Percentiles rank a stretch among this genome's conserved stretches.
Evolutionary conservation across 92 coral and sea anemone genomes (phyloP).

Genomic region (Epizoanthus scotinus): DNA sequence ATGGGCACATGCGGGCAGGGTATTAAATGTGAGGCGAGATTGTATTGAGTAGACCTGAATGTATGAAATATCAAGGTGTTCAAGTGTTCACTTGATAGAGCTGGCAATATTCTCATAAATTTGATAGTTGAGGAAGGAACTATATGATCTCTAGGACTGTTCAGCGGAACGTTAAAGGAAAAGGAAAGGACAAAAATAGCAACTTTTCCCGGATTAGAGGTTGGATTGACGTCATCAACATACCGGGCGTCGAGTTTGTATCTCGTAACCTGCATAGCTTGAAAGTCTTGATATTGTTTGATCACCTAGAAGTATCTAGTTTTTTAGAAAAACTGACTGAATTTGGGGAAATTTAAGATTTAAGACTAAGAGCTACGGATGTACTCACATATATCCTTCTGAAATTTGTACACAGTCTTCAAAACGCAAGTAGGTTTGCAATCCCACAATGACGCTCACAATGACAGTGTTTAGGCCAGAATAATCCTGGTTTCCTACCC

Average conservation of each 20-base stretch:
- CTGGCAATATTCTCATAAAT: no score
- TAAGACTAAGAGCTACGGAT: neutral
- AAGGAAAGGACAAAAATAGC: slow-evolving; percentile 24
- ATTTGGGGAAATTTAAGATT: neutral
- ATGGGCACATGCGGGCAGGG: neutral
- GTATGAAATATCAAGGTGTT: neutral
- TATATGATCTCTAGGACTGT: neutral
- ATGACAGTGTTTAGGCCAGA: neutral
- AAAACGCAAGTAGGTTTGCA: neutral
- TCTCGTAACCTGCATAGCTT: no score
- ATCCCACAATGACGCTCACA: neutral
- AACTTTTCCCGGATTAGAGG: neutral
- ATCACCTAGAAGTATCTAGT: no score
- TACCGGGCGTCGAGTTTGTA: neutral
- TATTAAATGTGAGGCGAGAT: neutral
- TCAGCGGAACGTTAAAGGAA: neutral
- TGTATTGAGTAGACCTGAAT: neutral
- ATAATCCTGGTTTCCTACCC: neutral
- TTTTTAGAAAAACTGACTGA: neutral
- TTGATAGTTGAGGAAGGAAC: neutral
- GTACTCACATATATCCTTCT: neutral
- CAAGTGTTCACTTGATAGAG: neutral
- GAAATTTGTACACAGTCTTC: neutral
- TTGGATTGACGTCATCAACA: slow-evolving; percentile 32
- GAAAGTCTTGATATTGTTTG: no score